Base-by-base conservation (phyloP, 2,113 vertebrate species). In the Rhinichthys klamathensis region DNA sequence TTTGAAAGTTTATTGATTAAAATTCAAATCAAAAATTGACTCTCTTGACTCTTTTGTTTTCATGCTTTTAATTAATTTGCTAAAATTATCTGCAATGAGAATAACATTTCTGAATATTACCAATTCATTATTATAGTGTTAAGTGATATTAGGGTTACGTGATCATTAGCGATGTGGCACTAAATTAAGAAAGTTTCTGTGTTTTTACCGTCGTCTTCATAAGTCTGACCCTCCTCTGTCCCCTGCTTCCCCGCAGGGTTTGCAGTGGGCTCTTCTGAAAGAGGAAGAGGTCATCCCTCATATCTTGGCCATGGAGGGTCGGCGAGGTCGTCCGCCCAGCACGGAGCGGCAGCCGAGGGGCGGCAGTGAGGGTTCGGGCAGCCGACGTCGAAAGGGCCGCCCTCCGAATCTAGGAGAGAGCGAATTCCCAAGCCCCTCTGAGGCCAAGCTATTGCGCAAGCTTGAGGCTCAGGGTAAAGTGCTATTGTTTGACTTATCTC, bases 251-350 rank as follows among this genome's bases (percentile, higher is more conserved):
- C 81, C 85, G 77, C 92, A 99, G 98, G 98, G 98, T 78, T 93
- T 98, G 94, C 98, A 99, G 93, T 99, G 98, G 98, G 97, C 94
- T 93, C 94, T 97, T 58, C 94, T 99, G 94, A 98, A 97, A 90
- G 97, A 98, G 84, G 97, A 99, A 85, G 98, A 99, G 65, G 96
- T 99, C 35, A 89, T 97, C 91, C 97, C 97, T 81, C 96, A 91
- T 18, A 96, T 99, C 93, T 93, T 96, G 92, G 96, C 96, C 0
- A 97, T 99, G 97, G 98, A 99, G 61, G 96, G 97, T 4, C 97
- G 97, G 0, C 91, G 98, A 90, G 96, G 97, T 18, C 95, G 98
- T 0, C 96, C 97, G 0, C 95, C 97, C 0, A 97, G 95, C 83
- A 90, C 96, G 0, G 98, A 98, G 0, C 94, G 96, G 2, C 96